Conservation (phyloP, 2,888 invertebrate genomes). For the Mycalesis mineus region DNA sequence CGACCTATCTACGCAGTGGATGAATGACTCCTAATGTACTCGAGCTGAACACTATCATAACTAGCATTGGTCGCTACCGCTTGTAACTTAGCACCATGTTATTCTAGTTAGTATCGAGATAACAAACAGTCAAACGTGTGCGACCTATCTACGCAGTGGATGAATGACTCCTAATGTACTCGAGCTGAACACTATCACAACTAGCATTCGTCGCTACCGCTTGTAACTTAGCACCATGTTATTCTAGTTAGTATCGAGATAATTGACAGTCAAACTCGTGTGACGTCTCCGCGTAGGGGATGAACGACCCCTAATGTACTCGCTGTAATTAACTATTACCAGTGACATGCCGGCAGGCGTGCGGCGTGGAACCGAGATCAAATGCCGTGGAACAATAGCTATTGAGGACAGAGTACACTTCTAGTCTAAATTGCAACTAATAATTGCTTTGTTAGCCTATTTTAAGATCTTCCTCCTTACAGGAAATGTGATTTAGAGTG, state of each 20-base stretch:
- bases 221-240: not conserved
- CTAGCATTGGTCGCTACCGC: not conserved
- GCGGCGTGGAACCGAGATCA: not conserved
- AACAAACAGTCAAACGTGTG: not conserved
- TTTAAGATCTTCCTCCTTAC: too few species aligned
- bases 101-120: slow-evolving; percentile 3
- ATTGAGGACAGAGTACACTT: too few species aligned
- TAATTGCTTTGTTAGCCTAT: too few species aligned
- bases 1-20: not conserved
- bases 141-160: not conserved
- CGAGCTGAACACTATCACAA: too few species aligned
- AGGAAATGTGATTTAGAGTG: too few species aligned
- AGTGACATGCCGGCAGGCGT: not conserved
- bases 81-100: not conserved
- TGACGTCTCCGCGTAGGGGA: not conserved
- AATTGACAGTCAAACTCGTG: slow-evolving; percentile 1
- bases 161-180: not conserved
- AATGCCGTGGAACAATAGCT: not conserved
- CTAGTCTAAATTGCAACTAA: too few species aligned
- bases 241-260: slow-evolving; percentile 3
- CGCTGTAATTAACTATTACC: not conserved
- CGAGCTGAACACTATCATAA: not conserved
- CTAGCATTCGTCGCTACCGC: not conserved
- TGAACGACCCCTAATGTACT: not conserved
- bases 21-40: not conserved